Conservation (phyloP, 2,888 invertebrate genomes). For the Phalera bucephala region DNA sequence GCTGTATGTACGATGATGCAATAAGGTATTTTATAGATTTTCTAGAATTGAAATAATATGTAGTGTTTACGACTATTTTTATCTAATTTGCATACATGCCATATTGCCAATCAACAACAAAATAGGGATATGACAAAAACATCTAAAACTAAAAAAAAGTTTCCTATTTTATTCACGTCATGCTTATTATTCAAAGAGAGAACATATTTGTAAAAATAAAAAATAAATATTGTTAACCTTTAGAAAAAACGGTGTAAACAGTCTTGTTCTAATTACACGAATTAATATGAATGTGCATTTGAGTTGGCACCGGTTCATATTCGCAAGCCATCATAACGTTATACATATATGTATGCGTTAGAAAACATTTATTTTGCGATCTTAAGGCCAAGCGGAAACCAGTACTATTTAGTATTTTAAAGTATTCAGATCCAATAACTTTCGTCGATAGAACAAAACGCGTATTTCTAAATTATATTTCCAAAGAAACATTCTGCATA, state of each 20-base stretch:
- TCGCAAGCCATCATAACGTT: constrained; percentile 24
- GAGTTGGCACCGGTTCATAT: constrained; percentile 38
- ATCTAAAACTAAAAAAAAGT: no score
- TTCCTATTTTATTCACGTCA: no score
- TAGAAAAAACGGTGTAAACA: constrained; percentile 26
- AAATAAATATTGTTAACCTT: constrained; percentile 27
- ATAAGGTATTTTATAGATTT: constrained; percentile 10
- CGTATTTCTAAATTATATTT: no score
- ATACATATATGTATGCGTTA: constrained; percentile 4
- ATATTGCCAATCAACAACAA: no score
- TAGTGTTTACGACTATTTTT: no score
- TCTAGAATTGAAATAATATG: background rate
- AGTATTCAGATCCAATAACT: no score
- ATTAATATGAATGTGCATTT: constrained; percentile 25
- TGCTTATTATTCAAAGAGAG: no score
- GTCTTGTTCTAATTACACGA: constrained; percentile 29
- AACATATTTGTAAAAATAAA: no score
- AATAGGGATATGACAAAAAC: no score
- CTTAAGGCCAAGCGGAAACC: background rate
- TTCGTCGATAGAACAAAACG: no score
- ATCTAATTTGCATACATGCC: no score
- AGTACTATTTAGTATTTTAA: background rate
- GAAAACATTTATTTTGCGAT: constrained; percentile 7
- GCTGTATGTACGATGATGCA: constrained; percentile 16
- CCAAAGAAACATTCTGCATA: no score